Conservation (phyloP, 2,888 invertebrate genomes). For the Cephus runcator region DNA sequence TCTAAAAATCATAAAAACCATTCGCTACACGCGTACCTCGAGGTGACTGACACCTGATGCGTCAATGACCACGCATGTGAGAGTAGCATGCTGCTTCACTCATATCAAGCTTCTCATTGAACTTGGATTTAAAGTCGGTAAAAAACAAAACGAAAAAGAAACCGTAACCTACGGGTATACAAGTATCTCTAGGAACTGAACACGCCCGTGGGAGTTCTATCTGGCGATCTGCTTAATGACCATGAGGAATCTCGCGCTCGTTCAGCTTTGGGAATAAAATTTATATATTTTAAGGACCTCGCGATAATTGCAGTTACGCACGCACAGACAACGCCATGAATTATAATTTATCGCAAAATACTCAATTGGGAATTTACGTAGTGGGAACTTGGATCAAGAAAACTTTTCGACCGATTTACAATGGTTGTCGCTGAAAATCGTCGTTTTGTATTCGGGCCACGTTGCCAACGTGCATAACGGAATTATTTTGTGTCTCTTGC, state of each 20-base stretch:
- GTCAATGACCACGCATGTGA: constrained; percentile 58
- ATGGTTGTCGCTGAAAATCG: background rate
- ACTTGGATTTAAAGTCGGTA: background rate
- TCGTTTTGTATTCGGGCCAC: background rate
- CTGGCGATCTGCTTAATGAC: background rate
- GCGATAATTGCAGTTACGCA: background rate
- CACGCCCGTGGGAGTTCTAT: background rate
- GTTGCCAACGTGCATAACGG: background rate
- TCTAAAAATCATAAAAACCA: background rate
- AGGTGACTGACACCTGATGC: constrained; percentile 66
- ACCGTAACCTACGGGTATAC: background rate
- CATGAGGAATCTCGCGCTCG: background rate
- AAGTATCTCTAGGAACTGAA: background rate
- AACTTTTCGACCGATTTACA: background rate
- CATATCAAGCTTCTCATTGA: background rate
- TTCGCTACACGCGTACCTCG: constrained; percentile 16
- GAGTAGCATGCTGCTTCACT: constrained; percentile 18
- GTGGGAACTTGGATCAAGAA: background rate
- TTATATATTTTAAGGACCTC: background rate
- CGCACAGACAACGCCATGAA: background rate
- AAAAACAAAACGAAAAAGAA: background rate
- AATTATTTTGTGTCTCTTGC: background rate
- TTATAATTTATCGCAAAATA: background rate
- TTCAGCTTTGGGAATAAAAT: background rate
- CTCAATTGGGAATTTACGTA: background rate